Evolutionary conservation across 2,888 invertebrate species (phyloP), one percentile per base, ranked within the genome.

Genomic region (Mantis religiosa): DNA sequence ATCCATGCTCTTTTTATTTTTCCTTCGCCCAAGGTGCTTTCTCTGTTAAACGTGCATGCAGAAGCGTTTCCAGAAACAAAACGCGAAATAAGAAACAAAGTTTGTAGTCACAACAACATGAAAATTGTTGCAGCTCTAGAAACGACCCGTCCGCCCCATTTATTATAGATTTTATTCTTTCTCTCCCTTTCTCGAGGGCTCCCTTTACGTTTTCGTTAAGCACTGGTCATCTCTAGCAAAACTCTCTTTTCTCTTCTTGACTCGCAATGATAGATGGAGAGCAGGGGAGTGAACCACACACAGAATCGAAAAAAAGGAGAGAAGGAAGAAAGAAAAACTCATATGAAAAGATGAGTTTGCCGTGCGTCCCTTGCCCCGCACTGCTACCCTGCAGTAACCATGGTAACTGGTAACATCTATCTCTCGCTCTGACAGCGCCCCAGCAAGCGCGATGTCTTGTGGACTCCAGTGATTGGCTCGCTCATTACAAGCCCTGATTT

Each of bases 391-490:
- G 54, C 54, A 71, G 88, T 88, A 85, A 41, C 88, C 86, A 86
- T 88, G 88, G 88, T 28, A 85, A 88, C 88, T 9, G 20, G 83
- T 83, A 86, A 85, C 88, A 88, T 88, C 88, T 86, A 88, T 88
- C 88, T 88, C 88, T 85, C 82, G 20, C 81, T 82, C 47, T 88
- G 88, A 88, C 88, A 88, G 88, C 82, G 85, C 85, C 34, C 41
- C 47, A 71, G 54, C 54, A 71, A 71, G 20, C 54, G 25, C 81
- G 87, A 87, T 87, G 87, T 87, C 87, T 87, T 87, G 47, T 87
- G 87, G 87, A 87, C 81, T 87, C 71, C 54, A 71, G 54, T 71
- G 54, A 71, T 71, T 71, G 54, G 54, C 54, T 71, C 54, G 54
- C 54, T 71, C 54, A 71, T 71, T 71, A 71, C 54, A 71, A 6